phyloP scores from a whole-genome alignment of 2,888 invertebrate species.

The Suillia variegata region DNA sequence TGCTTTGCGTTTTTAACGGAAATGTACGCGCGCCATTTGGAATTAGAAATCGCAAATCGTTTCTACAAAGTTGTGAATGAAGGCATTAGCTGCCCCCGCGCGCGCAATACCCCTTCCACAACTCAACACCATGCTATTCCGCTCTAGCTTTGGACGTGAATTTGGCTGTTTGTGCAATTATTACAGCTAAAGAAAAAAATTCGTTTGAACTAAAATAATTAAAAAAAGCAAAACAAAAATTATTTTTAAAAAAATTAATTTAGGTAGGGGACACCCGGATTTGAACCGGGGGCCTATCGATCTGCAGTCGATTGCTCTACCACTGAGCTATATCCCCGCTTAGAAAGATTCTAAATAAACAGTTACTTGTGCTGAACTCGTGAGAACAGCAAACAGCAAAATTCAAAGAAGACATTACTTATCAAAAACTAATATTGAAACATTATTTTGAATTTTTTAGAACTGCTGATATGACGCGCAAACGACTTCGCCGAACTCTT shows the following conservation, averaged over 20 bases:
- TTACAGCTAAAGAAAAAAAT: too few relatives aligned
- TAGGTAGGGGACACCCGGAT: conserved; percentile 47
- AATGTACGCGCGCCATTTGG: conserved; percentile 28
- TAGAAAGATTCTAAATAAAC: too few relatives aligned
- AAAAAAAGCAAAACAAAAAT: too few relatives aligned
- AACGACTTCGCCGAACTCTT: too few relatives aligned
- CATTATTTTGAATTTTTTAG: too few relatives aligned
- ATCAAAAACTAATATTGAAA: too few relatives aligned
- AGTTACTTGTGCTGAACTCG: too few relatives aligned
- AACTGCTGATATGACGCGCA: too few relatives aligned
- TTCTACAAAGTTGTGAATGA: conserved; percentile 24
- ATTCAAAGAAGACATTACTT: too few relatives aligned
- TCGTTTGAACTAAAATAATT: too few relatives aligned
- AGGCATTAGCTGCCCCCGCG: conserved; percentile 6
- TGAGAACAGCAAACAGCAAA: too few relatives aligned
- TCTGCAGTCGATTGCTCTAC: conserved; percentile 46
- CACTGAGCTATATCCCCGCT: conserved; percentile 40
- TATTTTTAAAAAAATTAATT: too few relatives aligned
- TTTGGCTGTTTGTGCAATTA: neutral
- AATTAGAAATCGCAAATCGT: conserved; percentile 30
- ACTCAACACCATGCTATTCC: neutral
- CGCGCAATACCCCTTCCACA: neutral
- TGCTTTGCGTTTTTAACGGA: conserved; percentile 26
- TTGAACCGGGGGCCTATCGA: conserved; percentile 52
- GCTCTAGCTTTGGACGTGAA: neutral